phyloP scores from a whole-genome alignment of 2,797 vertebrate species.

The Spondyliosoma cantharus region DNA sequence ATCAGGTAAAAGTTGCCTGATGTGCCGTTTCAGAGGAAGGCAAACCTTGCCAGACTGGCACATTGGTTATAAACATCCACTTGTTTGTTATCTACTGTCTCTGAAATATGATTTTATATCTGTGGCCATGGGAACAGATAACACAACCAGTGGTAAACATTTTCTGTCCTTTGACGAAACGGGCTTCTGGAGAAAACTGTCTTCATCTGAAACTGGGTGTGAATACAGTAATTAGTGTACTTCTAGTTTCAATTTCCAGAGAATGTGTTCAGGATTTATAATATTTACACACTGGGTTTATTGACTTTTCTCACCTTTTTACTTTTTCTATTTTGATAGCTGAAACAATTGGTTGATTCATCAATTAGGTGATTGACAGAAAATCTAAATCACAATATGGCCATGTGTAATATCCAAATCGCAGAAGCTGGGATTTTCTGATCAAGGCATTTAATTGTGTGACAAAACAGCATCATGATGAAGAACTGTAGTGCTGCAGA shows the following conservation, averaged over 20 bases:
- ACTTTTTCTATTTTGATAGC: not conserved
- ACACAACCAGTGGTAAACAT: not conserved
- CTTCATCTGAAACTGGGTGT: not conserved
- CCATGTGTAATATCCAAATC: too few species aligned
- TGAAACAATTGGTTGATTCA: fast-evolving
- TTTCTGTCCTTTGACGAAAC: conserved; percentile 15
- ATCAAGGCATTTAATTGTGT: too few species aligned
- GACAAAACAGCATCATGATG: too few species aligned
- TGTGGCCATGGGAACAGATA: conserved; percentile 14
- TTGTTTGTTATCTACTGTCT: not conserved
- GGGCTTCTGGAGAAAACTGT: not conserved
- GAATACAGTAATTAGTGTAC: not conserved
- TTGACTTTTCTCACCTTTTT: not conserved
- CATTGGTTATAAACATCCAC: not conserved
- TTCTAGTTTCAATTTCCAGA: conserved; percentile 14
- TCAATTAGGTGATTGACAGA: not conserved
- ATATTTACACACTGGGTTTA: not conserved
- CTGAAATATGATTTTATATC: conserved; percentile 12
- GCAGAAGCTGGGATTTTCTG: too few species aligned
- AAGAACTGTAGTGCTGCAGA: too few species aligned
- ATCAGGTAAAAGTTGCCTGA: not conserved
- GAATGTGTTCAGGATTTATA: not conserved
- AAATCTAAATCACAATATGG: too few species aligned
- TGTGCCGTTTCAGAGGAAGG: not conserved
- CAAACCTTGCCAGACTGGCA: not conserved